Percentiles rank a stretch among this genome's conserved stretches.
Conservation (phyloP, 2,797 vertebrate species). For the Neosilurus mollespiculum region DNA sequence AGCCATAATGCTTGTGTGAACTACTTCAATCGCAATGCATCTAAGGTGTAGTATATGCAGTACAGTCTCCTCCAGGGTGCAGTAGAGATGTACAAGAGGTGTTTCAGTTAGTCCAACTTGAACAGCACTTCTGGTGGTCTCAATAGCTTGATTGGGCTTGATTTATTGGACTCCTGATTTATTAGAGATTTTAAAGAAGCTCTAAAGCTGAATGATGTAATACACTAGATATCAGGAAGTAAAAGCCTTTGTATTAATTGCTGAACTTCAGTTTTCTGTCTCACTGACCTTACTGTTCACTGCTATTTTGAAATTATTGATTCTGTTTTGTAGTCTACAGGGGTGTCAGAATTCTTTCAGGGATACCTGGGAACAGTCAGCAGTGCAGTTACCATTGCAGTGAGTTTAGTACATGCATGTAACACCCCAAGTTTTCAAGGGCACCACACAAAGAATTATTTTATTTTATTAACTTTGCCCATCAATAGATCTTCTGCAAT, state of each 20-base stretch:
- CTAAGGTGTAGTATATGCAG: slow-evolving; percentile 74
- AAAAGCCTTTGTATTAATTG: neutral
- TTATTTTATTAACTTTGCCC: no score
- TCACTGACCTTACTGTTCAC: neutral
- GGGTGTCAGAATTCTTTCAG: slow-evolving; percentile 82
- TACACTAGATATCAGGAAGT: neutral
- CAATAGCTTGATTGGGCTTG: neutral
- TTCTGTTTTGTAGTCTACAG: slow-evolving; percentile 76
- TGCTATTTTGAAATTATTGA: neutral
- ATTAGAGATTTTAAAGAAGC: neutral
- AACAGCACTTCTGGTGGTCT: neutral
- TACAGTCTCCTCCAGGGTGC: slow-evolving; percentile 3
- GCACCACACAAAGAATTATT: neutral
- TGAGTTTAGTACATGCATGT: slow-evolving; percentile 71
- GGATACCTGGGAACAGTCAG: slow-evolving; percentile 90
- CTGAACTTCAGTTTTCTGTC: neutral
- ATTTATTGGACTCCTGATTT: neutral
- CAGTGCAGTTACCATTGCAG: slow-evolving; percentile 91
- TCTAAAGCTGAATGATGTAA: neutral
- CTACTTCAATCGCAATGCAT: slow-evolving; percentile 92
- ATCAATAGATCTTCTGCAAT: no score
- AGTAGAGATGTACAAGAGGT: slow-evolving; percentile 8
- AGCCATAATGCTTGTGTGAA: slow-evolving; percentile 96
- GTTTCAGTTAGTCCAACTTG: neutral
- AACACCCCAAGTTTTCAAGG: neutral